A percentile compares a stretch with the other conserved stretches of the same genome.
phyloP scores from a whole-genome alignment of 2,888 invertebrate species.

The Aspidiotus destructor region DNA sequence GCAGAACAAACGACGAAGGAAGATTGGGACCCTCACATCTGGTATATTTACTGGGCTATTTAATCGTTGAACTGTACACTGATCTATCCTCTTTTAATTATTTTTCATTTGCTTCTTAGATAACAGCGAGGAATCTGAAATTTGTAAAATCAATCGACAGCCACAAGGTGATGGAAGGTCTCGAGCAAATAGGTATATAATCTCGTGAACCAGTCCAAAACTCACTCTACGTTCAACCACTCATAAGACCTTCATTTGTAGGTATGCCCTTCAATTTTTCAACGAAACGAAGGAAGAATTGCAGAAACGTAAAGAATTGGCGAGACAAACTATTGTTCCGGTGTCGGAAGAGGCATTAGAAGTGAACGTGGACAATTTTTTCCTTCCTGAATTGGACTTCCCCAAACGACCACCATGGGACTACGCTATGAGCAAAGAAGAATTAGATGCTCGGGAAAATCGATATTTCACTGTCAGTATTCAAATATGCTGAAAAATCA shows the following conservation, averaged over 20 bases:
- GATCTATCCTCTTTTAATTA: not conserved
- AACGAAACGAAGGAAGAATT: conserved; percentile 68
- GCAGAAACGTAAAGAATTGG: conserved; percentile 56
- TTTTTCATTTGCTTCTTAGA: not conserved
- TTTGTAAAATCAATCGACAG: conserved; percentile 57
- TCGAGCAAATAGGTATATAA: conserved; percentile 34
- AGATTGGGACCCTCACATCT: conserved; percentile 37
- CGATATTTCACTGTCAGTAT: conserved; percentile 38
- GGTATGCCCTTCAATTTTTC: conserved; percentile 73
- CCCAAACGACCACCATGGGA: conserved; percentile 82
- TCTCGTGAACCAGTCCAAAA: no score
- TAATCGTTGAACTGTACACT: not conserved
- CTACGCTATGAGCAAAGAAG: conserved; percentile 58
- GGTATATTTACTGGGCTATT: not conserved
- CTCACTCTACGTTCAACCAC: no score
- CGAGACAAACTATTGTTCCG: conserved; percentile 49
- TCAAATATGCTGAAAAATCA: not conserved
- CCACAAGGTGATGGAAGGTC: conserved; percentile 45
- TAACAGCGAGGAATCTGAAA: conserved; percentile 38
- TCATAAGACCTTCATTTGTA: conserved; percentile 35
- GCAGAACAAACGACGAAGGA: conserved; percentile 55
- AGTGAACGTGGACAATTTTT: conserved; percentile 56
- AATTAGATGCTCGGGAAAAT: conserved; percentile 69
- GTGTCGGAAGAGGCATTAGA: conserved; percentile 56
- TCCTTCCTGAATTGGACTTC: conserved; percentile 59